A percentile compares a stretch with the other conserved stretches of the same genome.
phyloP scores from a whole-genome alignment of 2,113 vertebrate species.

The Protobothrops flavoviridis region DNA sequence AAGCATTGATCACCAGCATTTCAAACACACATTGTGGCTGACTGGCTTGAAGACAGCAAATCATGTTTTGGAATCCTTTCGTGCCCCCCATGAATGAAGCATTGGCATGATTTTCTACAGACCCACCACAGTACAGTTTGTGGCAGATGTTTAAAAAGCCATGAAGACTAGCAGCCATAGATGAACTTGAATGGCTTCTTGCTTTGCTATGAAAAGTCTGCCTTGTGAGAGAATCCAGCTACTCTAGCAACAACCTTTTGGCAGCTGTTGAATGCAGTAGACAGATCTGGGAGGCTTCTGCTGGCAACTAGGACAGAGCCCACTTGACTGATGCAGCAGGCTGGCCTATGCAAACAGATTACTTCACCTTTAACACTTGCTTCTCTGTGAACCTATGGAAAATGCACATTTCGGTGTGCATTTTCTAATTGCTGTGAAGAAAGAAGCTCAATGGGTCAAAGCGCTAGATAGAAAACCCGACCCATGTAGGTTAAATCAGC shows the following conservation, averaged over 20 bases:
- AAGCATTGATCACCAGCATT: background rate
- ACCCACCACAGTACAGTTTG: background rate
- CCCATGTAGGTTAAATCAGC: background rate
- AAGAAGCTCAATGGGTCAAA: background rate
- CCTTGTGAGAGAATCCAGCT: constrained; percentile 64
- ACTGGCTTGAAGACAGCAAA: background rate
- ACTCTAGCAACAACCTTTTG: constrained; percentile 66
- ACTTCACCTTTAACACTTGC: constrained; percentile 49
- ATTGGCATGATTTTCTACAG: background rate
- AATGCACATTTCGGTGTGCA: constrained; percentile 34
- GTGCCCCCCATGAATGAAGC: background rate
- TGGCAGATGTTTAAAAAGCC: background rate
- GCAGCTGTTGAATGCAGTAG: constrained; percentile 53
- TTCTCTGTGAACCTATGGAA: constrained; percentile 41
- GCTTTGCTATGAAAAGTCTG: constrained; percentile 56
- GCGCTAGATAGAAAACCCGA: background rate
- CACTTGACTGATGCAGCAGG: constrained; percentile 38
- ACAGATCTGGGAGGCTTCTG: constrained; percentile 33
- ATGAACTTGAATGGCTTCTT: constrained; percentile 43
- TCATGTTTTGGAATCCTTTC: background rate
- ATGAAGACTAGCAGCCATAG: constrained; percentile 55
- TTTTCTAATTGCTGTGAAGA: constrained; percentile 34
- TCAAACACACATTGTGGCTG: background rate
- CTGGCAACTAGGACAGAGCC: constrained; percentile 38
- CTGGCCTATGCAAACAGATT: constrained; percentile 58